Conservation (phyloP, 2,113 vertebrate genomes). For the Gadus chalcogrammus region DNA sequence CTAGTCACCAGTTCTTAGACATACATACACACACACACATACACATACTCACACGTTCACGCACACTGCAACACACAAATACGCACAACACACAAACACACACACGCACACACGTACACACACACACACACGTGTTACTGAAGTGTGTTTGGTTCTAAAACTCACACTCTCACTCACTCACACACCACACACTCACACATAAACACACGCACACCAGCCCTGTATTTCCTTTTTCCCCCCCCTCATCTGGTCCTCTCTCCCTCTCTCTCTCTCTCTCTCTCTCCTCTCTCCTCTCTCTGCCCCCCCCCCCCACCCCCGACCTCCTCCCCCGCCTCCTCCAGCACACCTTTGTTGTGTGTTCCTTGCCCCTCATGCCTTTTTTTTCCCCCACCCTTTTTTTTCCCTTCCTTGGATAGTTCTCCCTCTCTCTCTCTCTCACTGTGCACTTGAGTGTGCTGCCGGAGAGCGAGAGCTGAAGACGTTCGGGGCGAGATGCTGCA, state of each 20-base stretch:
- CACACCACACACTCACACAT: slow-evolving; percentile 7
- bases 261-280: slow-evolving; percentile 22
- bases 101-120: slow-evolving; percentile 2
- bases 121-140: not conserved
- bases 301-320: slow-evolving; percentile 54
- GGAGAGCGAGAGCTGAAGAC: slow-evolving; percentile 28
- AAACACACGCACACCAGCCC: not conserved
- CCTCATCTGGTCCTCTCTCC: slow-evolving; percentile 14
- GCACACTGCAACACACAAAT: slow-evolving; percentile 20
- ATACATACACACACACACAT: slow-evolving; percentile 22
- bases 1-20: slow-evolving; percentile 49
- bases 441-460: not conserved
- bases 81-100: slow-evolving; percentile 3
- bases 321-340: slow-evolving; percentile 38
- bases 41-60: slow-evolving; percentile 4
- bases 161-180: not conserved
- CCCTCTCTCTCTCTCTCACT: not conserved
- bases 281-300: slow-evolving; percentile 52
- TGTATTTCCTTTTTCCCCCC: slow-evolving; percentile 29
- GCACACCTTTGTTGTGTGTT: slow-evolving; percentile 1
- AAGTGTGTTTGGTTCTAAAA: no score
- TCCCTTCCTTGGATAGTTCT: slow-evolving; percentile 2
- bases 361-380: slow-evolving; percentile 30
- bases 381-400: slow-evolving; percentile 14
- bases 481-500: slow-evolving; percentile 48